phyloP scores from a whole-genome alignment of 2,113 vertebrate genomes.

The Tragelaphus imberbis region DNA sequence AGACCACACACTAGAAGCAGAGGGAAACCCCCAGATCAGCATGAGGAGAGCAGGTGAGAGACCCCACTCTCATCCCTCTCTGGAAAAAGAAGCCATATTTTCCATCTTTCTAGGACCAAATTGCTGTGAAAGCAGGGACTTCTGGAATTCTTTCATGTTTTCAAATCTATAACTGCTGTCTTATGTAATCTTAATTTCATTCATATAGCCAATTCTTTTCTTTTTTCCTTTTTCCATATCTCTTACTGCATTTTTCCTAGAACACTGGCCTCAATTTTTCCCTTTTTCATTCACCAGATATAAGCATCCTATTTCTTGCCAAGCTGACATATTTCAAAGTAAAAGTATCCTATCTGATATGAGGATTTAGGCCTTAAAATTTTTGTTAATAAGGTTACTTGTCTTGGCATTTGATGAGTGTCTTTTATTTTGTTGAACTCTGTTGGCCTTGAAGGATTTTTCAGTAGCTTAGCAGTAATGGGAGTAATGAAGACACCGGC shows the following conservation, averaged over 20 bases:
- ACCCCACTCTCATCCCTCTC: too few species aligned
- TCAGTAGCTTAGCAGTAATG: neutral
- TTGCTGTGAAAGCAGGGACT: neutral
- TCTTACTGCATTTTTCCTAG: neutral
- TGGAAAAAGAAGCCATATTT: neutral
- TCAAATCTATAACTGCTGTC: neutral
- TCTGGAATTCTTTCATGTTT: neutral
- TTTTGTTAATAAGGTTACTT: neutral
- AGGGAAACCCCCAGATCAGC: neutral
- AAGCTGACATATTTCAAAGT: neutral
- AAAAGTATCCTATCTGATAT: neutral
- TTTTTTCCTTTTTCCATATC: neutral
- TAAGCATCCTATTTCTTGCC: neutral
- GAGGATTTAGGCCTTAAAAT: neutral
- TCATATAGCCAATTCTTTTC: neutral
- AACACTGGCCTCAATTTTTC: neutral
- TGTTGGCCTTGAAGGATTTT: constrained; percentile 28
- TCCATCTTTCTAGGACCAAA: neutral
- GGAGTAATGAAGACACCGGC: neutral
- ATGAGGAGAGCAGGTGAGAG: neutral
- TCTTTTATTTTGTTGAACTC: neutral
- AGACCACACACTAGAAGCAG: neutral
- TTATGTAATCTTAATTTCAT: neutral
- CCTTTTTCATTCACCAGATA: neutral
- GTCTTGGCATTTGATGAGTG: neutral